Conservation (phyloP, 2,113 vertebrate genomes). For the Engraulis encrasicolus region DNA sequence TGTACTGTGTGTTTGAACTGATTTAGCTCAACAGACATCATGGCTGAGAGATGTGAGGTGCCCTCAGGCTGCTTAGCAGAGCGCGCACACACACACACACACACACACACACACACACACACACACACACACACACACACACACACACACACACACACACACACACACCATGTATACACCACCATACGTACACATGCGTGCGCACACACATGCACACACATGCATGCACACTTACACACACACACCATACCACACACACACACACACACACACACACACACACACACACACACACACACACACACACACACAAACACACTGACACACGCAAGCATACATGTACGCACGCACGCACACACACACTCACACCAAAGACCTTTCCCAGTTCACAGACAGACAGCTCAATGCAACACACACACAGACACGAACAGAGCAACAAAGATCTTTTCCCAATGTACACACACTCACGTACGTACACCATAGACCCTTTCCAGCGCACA, state of each 20-base stretch:
- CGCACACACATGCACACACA: too few species aligned
- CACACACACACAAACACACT: too few species aligned
- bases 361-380: not conserved
- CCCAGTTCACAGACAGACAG: too few species aligned
- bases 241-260: too few species aligned
- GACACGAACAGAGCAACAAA: too few species aligned
- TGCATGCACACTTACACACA: not conserved
- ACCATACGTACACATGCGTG: too few species aligned
- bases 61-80: not conserved
- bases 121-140: not conserved
- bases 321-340: too few species aligned
- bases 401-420: too few species aligned
- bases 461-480: too few species aligned
- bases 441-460: too few species aligned
- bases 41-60: not conserved
- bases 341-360: not conserved
- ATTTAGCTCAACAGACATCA: not conserved
- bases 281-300: not conserved
- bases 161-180: too few species aligned
- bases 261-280: not conserved
- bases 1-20: conserved; percentile 4
- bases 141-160: not conserved
- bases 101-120: not conserved
- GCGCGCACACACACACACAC: not conserved
- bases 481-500: too few species aligned